Percentiles rank a stretch among this genome's conserved stretches.
Evolutionary conservation across 2,797 vertebrate genomes (phyloP).

Genomic region (Danio jaintianensis): DNA sequence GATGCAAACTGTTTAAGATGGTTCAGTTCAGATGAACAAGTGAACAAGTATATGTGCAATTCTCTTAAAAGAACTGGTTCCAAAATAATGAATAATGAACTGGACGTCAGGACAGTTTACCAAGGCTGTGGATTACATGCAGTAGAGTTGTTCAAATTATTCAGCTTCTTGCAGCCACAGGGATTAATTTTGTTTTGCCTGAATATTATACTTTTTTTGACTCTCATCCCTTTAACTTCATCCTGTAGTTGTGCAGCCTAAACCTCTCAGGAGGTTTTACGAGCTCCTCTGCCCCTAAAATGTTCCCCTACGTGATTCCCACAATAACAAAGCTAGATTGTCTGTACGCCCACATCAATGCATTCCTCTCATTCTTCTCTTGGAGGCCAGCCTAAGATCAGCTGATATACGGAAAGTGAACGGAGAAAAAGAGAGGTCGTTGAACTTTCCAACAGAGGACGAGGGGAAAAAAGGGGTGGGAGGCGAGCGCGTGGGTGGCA

Average conservation of each 20-base stretch:
- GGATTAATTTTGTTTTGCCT: too few relatives aligned
- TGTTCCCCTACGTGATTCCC: slow-evolving; percentile 33
- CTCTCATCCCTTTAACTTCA: not conserved
- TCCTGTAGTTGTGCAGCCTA: slow-evolving; percentile 1
- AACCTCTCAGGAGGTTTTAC: slow-evolving; percentile 19
- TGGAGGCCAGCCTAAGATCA: slow-evolving; percentile 84
- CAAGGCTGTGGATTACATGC: too few relatives aligned
- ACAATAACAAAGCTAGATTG: slow-evolving; percentile 78
- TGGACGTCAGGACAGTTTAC: too few relatives aligned
- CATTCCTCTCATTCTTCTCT: slow-evolving; percentile 85
- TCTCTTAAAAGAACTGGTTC: too few relatives aligned
- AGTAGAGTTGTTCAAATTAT: too few relatives aligned
- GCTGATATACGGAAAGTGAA: slow-evolving; percentile 76
- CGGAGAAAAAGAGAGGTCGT: slow-evolving; percentile 66
- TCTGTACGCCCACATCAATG: slow-evolving; percentile 84
- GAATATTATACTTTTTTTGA: too few relatives aligned
- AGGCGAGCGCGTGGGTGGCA: slow-evolving; percentile 47
- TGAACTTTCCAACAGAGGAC: slow-evolving; percentile 69
- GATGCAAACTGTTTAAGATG: too few relatives aligned
- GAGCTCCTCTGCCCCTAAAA: slow-evolving; percentile 34
- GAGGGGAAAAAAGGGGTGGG: slow-evolving; percentile 36
- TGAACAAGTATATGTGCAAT: too few relatives aligned
- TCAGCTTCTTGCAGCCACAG: too few relatives aligned
- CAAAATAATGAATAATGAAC: too few relatives aligned
- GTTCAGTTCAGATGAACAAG: too few relatives aligned